These are phyloP conservation scores for Lepus timidus DNA, from an alignment of 2,113 vertebrate species.

Conservation along the genomic window DNA sequence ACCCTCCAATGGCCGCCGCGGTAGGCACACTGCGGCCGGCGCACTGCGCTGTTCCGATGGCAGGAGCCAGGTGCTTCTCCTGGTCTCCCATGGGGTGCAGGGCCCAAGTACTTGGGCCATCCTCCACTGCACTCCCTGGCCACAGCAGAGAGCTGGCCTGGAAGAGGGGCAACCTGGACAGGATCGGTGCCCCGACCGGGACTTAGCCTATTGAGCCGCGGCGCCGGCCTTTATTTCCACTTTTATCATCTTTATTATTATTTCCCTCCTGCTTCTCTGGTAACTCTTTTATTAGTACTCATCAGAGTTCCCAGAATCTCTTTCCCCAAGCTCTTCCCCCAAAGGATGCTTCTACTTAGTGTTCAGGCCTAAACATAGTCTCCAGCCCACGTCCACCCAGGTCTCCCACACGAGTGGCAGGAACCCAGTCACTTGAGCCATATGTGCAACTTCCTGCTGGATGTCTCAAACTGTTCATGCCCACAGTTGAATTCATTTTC, in stretches of 20 bases:
- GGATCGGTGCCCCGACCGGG: no score
- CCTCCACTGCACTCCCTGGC: no score
- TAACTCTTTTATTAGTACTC: neutral
- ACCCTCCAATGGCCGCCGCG: no score
- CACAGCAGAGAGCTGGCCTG: no score
- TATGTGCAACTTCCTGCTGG: neutral
- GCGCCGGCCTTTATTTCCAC: neutral
- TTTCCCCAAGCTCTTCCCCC: neutral
- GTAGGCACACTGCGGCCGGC: no score
- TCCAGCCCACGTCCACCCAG: neutral
- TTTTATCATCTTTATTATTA: neutral
- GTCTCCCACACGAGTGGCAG: no score
- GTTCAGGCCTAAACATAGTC: neutral
- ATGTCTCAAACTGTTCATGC: slow-evolving; percentile 1
- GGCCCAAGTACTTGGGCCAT: no score
- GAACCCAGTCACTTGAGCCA: neutral
- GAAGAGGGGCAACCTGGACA: no score
- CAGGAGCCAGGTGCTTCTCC: no score
- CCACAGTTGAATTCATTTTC: neutral
- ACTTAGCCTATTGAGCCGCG: no score
- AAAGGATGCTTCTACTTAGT: neutral
- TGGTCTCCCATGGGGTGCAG: no score
- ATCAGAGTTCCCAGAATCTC: neutral
- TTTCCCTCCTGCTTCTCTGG: neutral
- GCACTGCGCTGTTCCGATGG: no score